phyloP scores from a whole-genome alignment of 1,140 invertebrate genomes.

The Ruditapes philippinarum region DNA sequence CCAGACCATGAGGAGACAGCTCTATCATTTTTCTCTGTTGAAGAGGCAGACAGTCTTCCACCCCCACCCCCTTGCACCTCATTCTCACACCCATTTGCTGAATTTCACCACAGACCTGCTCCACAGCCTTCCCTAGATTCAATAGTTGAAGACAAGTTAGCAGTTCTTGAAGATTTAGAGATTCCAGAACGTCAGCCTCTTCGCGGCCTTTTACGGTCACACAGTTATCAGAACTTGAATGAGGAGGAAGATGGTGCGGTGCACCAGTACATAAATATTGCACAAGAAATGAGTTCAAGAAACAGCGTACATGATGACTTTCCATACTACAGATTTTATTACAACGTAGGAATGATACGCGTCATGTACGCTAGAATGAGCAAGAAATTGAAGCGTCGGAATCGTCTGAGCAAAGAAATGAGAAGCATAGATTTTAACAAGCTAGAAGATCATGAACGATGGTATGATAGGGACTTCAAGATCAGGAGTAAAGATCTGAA shows the following conservation, averaged over 20 bases:
- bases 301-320: conserved; percentile 48
- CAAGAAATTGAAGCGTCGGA: conserved; percentile 45
- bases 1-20: not conserved
- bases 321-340: conserved; percentile 58
- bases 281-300: conserved; percentile 35
- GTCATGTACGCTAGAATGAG: conserved; percentile 17
- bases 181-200: not conserved
- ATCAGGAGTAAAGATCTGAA: conserved; percentile 41
- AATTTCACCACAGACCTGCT: not conserved
- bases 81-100: conserved; percentile 27
- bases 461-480: conserved; percentile 61
- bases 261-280: conserved; percentile 46
- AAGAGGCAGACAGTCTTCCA: conserved; percentile 13
- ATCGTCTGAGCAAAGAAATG: conserved; percentile 30
- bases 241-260: not conserved
- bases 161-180: not conserved
- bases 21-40: not conserved
- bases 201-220: not conserved
- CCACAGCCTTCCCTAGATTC: not conserved
- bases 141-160: not conserved
- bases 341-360: conserved; percentile 44
- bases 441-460: conserved; percentile 59
- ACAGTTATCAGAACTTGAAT: conserved; percentile 6
- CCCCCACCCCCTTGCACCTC: conserved; percentile 35
- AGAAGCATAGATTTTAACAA: conserved; percentile 42